Conservation (phyloP, 2,797 vertebrate species). For the Garrulus glandarius region DNA sequence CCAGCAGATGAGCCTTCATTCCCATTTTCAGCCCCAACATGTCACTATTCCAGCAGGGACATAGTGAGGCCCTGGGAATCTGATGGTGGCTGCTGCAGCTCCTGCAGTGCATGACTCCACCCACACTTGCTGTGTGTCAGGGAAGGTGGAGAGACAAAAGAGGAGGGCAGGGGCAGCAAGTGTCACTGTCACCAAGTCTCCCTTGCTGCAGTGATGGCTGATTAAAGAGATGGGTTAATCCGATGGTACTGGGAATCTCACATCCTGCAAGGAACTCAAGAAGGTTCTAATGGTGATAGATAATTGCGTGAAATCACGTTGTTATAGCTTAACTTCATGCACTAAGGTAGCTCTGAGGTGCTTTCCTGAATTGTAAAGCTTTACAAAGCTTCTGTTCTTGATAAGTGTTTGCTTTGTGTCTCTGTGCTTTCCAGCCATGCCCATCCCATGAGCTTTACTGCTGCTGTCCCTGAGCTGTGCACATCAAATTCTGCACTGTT, state of each 20-base stretch:
- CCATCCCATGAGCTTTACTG: not conserved
- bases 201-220: not conserved
- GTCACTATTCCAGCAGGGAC: not conserved
- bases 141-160: not conserved
- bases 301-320: not conserved
- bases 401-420: not conserved
- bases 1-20: not conserved
- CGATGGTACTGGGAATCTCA: not conserved
- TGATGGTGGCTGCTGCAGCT: not conserved
- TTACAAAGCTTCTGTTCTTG: not conserved
- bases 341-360: not conserved
- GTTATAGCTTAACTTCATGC: not conserved
- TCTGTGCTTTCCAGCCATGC: not conserved
- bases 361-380: not conserved
- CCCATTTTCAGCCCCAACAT: not conserved
- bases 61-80: not conserved
- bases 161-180: not conserved
- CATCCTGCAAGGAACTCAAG: not conserved
- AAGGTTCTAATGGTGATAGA: not conserved
- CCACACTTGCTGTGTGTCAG: not conserved
- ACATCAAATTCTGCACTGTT: not conserved
- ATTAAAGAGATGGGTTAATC: not conserved
- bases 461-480: not conserved
- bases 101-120: not conserved
- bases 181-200: accelerated